Percentiles rank a stretch among this genome's conserved stretches.
Evolutionary conservation across 2,797 vertebrate species (phyloP).

Genomic region (Melanotaenia maccullochi): DNA sequence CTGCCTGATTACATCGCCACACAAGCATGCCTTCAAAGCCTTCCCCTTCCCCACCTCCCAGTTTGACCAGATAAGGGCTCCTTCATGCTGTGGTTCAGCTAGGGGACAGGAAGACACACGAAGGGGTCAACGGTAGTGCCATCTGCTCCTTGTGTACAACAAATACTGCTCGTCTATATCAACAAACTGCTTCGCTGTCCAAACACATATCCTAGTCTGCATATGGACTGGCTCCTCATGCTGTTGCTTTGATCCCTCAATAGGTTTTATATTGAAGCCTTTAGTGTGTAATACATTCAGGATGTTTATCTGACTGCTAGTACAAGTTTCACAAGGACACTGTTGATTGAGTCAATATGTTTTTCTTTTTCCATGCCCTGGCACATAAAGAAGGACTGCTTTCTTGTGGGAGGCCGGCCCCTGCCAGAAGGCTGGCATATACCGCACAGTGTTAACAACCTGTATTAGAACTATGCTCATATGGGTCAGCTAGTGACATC

Average conservation of each 20-base stretch:
- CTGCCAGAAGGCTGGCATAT: slow-evolving; percentile 7
- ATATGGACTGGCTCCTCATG: slow-evolving; percentile 18
- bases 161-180: slow-evolving; percentile 60
- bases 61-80: slow-evolving; percentile 85
- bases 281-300: slow-evolving; percentile 45
- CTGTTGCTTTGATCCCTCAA: slow-evolving; percentile 39
- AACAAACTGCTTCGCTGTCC: slow-evolving; percentile 53
- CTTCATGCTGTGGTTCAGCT: slow-evolving; percentile 79
- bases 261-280: slow-evolving; percentile 48
- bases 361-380: slow-evolving; percentile 22
- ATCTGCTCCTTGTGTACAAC: slow-evolving; percentile 72
- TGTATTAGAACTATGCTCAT: slow-evolving; percentile 46
- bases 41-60: slow-evolving; percentile 76
- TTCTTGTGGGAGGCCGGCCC: neutral
- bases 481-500: slow-evolving; percentile 57
- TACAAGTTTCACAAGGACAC: slow-evolving; percentile 44
- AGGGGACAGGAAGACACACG: slow-evolving; percentile 81
- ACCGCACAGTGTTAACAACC: slow-evolving; percentile 39
- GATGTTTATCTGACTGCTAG: slow-evolving; percentile 44
- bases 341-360: slow-evolving; percentile 33
- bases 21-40: slow-evolving; percentile 84
- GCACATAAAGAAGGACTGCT: slow-evolving; percentile 23
- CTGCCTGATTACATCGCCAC: slow-evolving; percentile 84
- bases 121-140: slow-evolving; percentile 79
- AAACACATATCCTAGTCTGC: slow-evolving; percentile 37